Base-by-base conservation (phyloP, 2,113 vertebrate species). In the Notarius lentiginosus region DNA sequence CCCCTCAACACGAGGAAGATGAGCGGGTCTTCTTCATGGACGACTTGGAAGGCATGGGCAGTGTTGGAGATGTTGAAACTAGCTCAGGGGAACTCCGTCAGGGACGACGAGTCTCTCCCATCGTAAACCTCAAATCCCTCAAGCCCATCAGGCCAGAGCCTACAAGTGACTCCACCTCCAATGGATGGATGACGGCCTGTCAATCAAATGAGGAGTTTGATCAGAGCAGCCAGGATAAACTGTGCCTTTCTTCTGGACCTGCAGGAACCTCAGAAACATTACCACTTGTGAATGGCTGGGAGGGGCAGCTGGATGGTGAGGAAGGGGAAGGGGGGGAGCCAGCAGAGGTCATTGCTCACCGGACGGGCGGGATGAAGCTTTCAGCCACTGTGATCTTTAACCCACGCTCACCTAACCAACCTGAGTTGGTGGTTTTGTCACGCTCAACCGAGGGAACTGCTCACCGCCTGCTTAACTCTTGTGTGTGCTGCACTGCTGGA, bases 331-430 rank as follows among this genome's bases (percentile, higher is more conserved):
- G 94, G 0, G 94, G 94, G 0, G 96, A 97, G 93, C 96, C 93
- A 0, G 98, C 98, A 0, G 97, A 99, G 92, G 94, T 96, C 89
- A 98, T 99, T 5, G 98, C 98, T 55, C 96, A 98, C 91, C 97
- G 98, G 68, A 99, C 96, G 0, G 98, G 98, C 27, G 98, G 98
- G 87, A 99, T 99, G 98, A 99, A 98, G 93, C 95, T 99, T 86
- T 99, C 98, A 0, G 97, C 98, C 68, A 99, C 98, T 0, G 98
- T 99, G 89, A 99, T 99, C 92, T 99, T 99, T 94, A 98, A 99
- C 83, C 98, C 98, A 84, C 97, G 95, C 87, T 98, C 97, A 24
- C 95, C 96, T 2, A 93, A 94, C 82, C 90, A 95, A 89, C 92
- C 94, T 0, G 97, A 96, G 83, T 90, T 94, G 72, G 87, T 92